Conservation (phyloP, 2,888 invertebrate species). For the Oasisia sp. region DNA sequence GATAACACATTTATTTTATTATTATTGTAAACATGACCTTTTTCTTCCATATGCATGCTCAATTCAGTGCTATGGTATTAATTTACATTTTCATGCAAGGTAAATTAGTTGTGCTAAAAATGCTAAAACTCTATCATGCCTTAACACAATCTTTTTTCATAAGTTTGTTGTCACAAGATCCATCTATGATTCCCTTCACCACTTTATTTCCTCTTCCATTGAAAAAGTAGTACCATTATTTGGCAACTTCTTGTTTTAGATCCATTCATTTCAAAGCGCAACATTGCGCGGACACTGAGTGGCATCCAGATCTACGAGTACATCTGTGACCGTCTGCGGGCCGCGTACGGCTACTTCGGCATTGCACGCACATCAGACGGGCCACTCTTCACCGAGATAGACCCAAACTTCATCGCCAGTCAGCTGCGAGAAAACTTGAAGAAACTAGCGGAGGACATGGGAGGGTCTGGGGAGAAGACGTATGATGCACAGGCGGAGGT, state of each 20-base stretch:
- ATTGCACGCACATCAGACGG: constrained; percentile 63
- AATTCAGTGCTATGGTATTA: not conserved
- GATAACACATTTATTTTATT: not conserved
- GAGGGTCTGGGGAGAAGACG: not conserved
- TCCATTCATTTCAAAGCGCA: constrained; percentile 67
- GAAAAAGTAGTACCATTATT: not conserved
- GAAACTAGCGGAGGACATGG: not conserved
- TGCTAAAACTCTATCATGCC: not conserved
- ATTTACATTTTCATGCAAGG: not conserved
- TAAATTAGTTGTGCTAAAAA: not conserved
- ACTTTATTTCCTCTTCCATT: not conserved
- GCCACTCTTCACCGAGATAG: constrained; percentile 51
- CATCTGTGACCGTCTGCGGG: constrained; percentile 66
- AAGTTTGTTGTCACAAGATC: not conserved
- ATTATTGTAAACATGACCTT: not conserved
- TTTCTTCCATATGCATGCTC: too few relatives aligned
- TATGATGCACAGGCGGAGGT: not conserved
- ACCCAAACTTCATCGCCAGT: constrained; percentile 24
- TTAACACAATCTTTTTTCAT: not conserved
- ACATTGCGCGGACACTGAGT: constrained; percentile 67
- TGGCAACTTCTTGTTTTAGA: constrained; percentile 58
- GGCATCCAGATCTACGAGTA: constrained; percentile 67
- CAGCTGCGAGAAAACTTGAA: constrained; percentile 27
- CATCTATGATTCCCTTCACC: not conserved
- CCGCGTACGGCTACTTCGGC: constrained; percentile 68